phyloP scores from a whole-genome alignment of 1,140 invertebrate species.

The Drosophila hydei region DNA sequence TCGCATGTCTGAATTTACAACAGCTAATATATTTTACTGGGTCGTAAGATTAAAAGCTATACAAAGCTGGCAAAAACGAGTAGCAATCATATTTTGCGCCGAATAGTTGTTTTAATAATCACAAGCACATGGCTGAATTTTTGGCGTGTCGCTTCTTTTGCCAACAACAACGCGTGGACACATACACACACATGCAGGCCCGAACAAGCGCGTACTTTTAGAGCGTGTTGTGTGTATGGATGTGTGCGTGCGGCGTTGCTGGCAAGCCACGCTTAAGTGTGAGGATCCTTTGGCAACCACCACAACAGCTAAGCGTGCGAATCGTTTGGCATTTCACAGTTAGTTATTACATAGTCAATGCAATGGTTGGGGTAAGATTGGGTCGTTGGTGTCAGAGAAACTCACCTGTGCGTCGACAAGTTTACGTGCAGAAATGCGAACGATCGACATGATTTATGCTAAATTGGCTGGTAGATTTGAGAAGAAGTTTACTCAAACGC shows the following conservation, averaged over 20 bases:
- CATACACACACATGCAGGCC: slow-evolving; percentile 19
- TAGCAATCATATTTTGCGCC: slow-evolving; percentile 28
- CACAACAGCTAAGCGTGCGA: slow-evolving; percentile 15
- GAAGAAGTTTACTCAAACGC: slow-evolving; percentile 47
- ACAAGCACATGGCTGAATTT: slow-evolving; percentile 67
- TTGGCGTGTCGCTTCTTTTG: slow-evolving; percentile 61
- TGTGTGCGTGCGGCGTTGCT: slow-evolving; percentile 17
- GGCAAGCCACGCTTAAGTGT: slow-evolving; percentile 37
- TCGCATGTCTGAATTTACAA: slow-evolving; percentile 22
- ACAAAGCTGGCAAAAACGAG: neutral
- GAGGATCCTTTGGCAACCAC: slow-evolving; percentile 27
- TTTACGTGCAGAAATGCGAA: slow-evolving; percentile 78
- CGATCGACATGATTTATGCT: slow-evolving; percentile 68
- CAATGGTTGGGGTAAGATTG: neutral
- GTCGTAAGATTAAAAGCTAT: slow-evolving; percentile 10
- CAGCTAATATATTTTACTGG: slow-evolving; percentile 31
- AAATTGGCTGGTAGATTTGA: slow-evolving; percentile 49
- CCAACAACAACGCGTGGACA: slow-evolving; percentile 28
- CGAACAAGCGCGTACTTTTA: slow-evolving; percentile 17
- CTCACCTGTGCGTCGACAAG: slow-evolving; percentile 80
- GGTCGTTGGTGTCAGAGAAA: slow-evolving; percentile 23
- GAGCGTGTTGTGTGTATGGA: slow-evolving; percentile 1
- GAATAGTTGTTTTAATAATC: slow-evolving; percentile 39
- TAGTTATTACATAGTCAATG: neutral
- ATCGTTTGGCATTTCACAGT: slow-evolving; percentile 4